Percentiles rank a stretch among this genome's conserved stretches.
Conservation (phyloP, 2,888 invertebrate species). For the Drosophila subsilvestris region DNA sequence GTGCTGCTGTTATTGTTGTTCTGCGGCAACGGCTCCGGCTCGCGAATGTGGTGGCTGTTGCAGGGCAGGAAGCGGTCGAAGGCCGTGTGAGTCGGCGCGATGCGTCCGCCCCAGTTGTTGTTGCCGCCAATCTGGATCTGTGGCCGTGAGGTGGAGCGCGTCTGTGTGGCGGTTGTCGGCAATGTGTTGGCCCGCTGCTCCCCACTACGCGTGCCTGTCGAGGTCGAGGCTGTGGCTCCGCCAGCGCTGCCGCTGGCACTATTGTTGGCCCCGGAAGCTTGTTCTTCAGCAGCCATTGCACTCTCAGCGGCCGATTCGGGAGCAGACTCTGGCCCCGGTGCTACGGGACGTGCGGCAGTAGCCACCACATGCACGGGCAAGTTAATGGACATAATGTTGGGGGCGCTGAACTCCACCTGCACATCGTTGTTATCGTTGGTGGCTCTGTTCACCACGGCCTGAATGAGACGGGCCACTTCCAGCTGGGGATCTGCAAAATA, state of each 20-base stretch:
- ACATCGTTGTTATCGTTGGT: slow-evolving; percentile 81
- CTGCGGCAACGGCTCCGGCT: slow-evolving; percentile 64
- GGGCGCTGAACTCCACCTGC: slow-evolving; percentile 83
- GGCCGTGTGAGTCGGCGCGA: slow-evolving; percentile 83
- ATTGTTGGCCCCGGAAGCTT: slow-evolving; percentile 83
- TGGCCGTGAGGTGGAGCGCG: slow-evolving; percentile 88
- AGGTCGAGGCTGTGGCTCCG: slow-evolving; percentile 45
- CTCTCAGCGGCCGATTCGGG: slow-evolving; percentile 47
- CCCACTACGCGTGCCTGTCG: slow-evolving; percentile 83
- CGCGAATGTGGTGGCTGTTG: slow-evolving; percentile 88
- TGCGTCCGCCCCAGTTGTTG: slow-evolving; percentile 84
- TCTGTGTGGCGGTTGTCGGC: slow-evolving; percentile 89
- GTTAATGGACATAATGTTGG: slow-evolving; percentile 82
- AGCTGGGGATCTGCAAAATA: slow-evolving; percentile 78
- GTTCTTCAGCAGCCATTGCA: slow-evolving; percentile 52
- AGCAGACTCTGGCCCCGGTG: slow-evolving; percentile 38
- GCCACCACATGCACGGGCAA: slow-evolving; percentile 84
- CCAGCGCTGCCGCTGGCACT: slow-evolving; percentile 3
- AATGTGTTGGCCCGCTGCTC: slow-evolving; percentile 86
- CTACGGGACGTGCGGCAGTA: slow-evolving; percentile 86
- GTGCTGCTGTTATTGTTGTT: slow-evolving; percentile 52
- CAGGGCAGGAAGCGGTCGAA: slow-evolving; percentile 87
- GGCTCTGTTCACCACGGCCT: slow-evolving; percentile 82
- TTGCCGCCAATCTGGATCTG: slow-evolving; percentile 88
- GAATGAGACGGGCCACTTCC: slow-evolving; percentile 82